phyloP scores from a whole-genome alignment of 2,797 vertebrate species.

The Syncerus caffer region DNA sequence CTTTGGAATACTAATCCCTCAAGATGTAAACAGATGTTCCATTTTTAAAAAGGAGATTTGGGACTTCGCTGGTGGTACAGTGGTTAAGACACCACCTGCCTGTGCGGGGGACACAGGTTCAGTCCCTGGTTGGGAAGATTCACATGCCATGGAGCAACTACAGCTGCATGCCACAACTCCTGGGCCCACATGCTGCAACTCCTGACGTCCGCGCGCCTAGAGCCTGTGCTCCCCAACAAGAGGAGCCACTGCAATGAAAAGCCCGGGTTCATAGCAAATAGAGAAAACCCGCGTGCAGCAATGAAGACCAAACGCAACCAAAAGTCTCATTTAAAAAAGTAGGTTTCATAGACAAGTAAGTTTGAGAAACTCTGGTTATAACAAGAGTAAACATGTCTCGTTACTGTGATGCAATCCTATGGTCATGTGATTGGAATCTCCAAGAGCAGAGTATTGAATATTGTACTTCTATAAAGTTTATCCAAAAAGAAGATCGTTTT shows the following conservation, averaged over 20 bases:
- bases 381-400: neutral
- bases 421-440: neutral
- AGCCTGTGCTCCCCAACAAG: neutral
- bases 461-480: neutral
- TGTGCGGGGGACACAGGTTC: neutral
- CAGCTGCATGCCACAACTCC: accelerated
- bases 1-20: neutral
- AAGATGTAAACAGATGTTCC: neutral
- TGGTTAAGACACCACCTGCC: neutral
- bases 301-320: neutral
- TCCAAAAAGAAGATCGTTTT: neutral
- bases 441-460: neutral
- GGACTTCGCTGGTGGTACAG: neutral
- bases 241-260: neutral
- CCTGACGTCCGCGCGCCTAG: accelerated
- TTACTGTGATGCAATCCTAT: neutral
- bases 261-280: neutral
- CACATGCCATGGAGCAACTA: neutral
- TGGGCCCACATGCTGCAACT: neutral
- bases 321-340: neutral
- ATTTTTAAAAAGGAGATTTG: neutral
- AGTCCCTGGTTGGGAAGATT: neutral
- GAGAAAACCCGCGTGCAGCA: neutral
- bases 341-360: neutral
- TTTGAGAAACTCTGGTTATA: neutral